Percentiles rank a stretch among this genome's conserved stretches.
Evolutionary conservation across 2,113 vertebrate species (phyloP).

Genomic region (Trochalopteron elliotii): DNA sequence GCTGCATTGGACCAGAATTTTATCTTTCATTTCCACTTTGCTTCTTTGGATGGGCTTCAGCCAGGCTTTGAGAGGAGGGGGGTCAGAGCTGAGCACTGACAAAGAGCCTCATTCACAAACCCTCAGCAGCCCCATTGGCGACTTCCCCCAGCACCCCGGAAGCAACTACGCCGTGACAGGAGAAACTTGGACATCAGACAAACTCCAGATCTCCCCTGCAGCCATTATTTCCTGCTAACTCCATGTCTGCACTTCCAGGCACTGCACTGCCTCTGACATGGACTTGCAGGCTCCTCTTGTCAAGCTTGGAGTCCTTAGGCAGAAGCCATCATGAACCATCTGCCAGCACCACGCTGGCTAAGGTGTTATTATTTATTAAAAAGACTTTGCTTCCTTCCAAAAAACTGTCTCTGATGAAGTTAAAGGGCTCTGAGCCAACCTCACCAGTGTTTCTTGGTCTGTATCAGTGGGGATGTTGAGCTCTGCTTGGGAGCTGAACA

Average conservation of each 20-base stretch:
- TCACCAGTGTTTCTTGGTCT: background rate
- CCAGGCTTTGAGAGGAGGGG: background rate
- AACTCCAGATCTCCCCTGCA: conserved; percentile 48
- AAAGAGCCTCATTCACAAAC: conserved; percentile 38
- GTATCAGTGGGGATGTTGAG: background rate
- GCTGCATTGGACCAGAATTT: background rate
- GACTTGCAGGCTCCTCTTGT: background rate
- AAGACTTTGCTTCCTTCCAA: background rate
- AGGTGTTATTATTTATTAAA: background rate
- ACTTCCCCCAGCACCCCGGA: conserved; percentile 4
- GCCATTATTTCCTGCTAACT: background rate
- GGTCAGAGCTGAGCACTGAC: background rate
- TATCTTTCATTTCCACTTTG: conserved; percentile 1
- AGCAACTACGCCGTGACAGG: background rate
- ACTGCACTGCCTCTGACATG: accelerated
- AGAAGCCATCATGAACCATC: background rate
- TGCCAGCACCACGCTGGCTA: accelerated
- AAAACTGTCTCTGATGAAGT: background rate
- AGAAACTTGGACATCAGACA: background rate
- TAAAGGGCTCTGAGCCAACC: background rate
- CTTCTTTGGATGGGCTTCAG: background rate
- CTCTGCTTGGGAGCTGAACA: background rate
- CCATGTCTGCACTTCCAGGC: background rate
- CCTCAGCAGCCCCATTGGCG: background rate
- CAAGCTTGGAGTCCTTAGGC: background rate